Percentiles rank a stretch among this genome's conserved stretches.
Evolutionary conservation across 2,113 vertebrate genomes (phyloP).

Genomic region (Erythrocercus mccallii): DNA sequence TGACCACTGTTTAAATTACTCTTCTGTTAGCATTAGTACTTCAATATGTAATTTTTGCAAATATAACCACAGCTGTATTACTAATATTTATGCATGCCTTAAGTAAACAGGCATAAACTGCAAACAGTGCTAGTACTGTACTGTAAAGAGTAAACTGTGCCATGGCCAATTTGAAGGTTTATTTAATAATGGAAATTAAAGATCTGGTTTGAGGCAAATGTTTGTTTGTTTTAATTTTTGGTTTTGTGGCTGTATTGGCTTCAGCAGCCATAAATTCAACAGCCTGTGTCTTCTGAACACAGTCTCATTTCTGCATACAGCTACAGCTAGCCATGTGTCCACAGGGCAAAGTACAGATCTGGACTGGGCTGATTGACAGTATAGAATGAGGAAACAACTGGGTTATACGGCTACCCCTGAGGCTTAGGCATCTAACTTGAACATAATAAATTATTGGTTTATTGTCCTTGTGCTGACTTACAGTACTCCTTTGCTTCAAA

Average conservation of each 20-base stretch:
- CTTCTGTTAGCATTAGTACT: not conserved
- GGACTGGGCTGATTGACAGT: not conserved
- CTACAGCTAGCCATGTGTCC: not conserved
- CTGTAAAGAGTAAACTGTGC: not conserved
- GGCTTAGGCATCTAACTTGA: not conserved
- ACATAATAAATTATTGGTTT: not conserved
- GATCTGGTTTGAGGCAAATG: not conserved
- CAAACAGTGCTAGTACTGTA: not conserved
- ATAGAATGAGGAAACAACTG: not conserved
- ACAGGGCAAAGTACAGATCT: not conserved
- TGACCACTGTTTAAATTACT: not conserved
- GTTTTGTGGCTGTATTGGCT: not conserved
- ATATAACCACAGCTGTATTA: not conserved
- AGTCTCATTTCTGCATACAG: not conserved
- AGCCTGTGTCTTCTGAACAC: not conserved
- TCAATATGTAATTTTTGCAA: not conserved
- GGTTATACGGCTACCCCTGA: not conserved
- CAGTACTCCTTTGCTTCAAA: not conserved
- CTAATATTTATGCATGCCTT: constrained; percentile 5
- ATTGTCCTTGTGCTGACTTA: not conserved
- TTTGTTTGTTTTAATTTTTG: not conserved
- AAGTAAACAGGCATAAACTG: not conserved
- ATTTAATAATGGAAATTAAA: constrained; percentile 16
- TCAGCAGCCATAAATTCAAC: not conserved
- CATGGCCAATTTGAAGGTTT: not conserved